phyloP scores from a whole-genome alignment of 92 coral and sea anemone species.

The Palythoa heliodiscus region DNA sequence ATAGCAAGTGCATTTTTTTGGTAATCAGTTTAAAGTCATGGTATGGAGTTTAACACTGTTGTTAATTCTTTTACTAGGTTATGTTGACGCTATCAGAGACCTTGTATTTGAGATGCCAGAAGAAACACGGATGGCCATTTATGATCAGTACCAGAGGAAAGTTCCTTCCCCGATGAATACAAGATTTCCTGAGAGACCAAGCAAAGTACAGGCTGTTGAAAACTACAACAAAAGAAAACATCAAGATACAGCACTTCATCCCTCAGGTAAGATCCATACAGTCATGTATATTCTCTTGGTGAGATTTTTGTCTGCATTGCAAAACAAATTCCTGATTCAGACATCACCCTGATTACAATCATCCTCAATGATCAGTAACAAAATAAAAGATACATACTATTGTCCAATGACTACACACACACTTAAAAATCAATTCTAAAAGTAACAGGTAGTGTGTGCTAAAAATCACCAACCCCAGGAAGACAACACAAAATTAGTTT shows the following conservation, averaged over 20 bases:
- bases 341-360: not conserved
- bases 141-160: conserved; percentile 44
- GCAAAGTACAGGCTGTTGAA: conserved; percentile 51
- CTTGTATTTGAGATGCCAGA: conserved; percentile 44
- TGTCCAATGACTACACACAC: conserved; percentile 15
- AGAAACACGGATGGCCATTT: conserved; percentile 31
- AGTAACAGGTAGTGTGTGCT: conserved; percentile 7
- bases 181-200: conserved; percentile 50
- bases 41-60: conserved; percentile 11
- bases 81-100: conserved; percentile 50
- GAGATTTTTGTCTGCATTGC: conserved; percentile 11
- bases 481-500: conserved; percentile 9
- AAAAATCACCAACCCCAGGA: conserved; percentile 7
- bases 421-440: conserved; percentile 2
- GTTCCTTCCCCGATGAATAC: conserved; percentile 59
- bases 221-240: conserved; percentile 58
- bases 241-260: conserved; percentile 46
- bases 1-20: conserved; percentile 1
- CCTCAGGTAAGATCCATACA: conserved; percentile 47
- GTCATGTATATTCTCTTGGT: conserved; percentile 15
- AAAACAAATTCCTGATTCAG: conserved; percentile 14
- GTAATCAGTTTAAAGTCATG: conserved; percentile 3
- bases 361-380: conserved; percentile 15
- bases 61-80: conserved; percentile 34
- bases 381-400: conserved; percentile 1